Conservation (phyloP, 1,140 invertebrate genomes). For the Cotesia glomerata region DNA sequence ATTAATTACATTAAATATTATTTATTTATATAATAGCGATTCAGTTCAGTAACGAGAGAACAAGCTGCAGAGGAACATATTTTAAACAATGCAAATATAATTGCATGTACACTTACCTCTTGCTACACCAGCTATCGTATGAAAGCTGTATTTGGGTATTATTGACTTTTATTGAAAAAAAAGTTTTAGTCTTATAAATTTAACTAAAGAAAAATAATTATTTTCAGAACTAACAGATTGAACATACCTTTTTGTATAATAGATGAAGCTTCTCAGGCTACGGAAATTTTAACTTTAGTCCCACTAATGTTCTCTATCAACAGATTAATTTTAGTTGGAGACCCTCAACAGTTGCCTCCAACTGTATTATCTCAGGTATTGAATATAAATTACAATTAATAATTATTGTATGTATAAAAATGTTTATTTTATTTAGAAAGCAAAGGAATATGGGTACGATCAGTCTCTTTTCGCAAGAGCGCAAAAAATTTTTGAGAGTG, state of each 20-base stretch:
- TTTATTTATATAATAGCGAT: neutral
- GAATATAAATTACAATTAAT: neutral
- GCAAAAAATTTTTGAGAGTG: constrained; percentile 47
- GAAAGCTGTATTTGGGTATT: neutral
- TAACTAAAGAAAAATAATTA: neutral
- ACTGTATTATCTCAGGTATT: constrained; percentile 73
- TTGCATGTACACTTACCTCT: neutral
- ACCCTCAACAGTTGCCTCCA: constrained; percentile 80
- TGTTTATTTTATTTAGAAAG: constrained; percentile 52
- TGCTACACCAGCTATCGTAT: neutral
- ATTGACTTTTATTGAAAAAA: neutral
- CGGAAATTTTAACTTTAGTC: constrained; percentile 78
- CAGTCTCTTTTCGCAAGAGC: constrained; percentile 69
- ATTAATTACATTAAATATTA: no score
- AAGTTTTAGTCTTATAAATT: neutral
- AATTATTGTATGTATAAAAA: no score
- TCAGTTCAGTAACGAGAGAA: neutral
- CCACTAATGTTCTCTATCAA: constrained; percentile 73
- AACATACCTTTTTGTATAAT: constrained; percentile 76
- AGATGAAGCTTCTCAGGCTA: constrained; percentile 84
- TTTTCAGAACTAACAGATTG: neutral
- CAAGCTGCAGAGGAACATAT: neutral
- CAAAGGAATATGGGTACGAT: constrained; percentile 62
- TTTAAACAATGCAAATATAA: neutral
- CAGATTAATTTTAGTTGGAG: constrained; percentile 81